Evolutionary conservation across 2,888 invertebrate genomes (phyloP).

Genomic region (Patella caerulea): DNA sequence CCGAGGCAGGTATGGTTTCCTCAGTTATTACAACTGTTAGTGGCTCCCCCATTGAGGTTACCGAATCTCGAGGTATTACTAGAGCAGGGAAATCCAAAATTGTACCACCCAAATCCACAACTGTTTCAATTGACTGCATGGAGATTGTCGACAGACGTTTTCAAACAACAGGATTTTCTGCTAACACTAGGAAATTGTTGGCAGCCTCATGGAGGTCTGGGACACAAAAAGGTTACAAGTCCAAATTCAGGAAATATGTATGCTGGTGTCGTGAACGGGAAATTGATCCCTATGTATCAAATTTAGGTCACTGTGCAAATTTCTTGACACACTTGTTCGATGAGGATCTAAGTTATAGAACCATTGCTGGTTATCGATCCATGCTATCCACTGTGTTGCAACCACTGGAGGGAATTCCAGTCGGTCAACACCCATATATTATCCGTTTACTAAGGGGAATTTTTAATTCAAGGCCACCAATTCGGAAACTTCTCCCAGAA

Average conservation of each 20-base stretch:
- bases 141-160: slow-evolving; percentile 33
- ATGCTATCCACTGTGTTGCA: background rate
- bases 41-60: slow-evolving; percentile 27
- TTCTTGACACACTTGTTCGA: background rate
- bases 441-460: background rate
- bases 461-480: background rate
- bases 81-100: slow-evolving; percentile 25
- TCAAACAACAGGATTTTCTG: slow-evolving; percentile 33
- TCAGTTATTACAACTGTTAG: slow-evolving; percentile 24
- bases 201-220: slow-evolving; percentile 34
- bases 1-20: slow-evolving; percentile 27
- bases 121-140: slow-evolving; percentile 34
- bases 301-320: background rate
- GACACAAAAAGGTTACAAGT: slow-evolving; percentile 33
- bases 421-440: background rate
- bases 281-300: slow-evolving; percentile 29
- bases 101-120: slow-evolving; percentile 32
- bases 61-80: slow-evolving; percentile 28
- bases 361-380: background rate
- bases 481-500: background rate
- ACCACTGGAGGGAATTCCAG: background rate
- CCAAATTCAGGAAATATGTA: slow-evolving; percentile 30
- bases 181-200: slow-evolving; percentile 32
- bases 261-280: slow-evolving; percentile 38
- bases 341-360: background rate